A percentile compares a stretch with the other conserved stretches of the same genome.
Evolutionary conservation across 2,888 invertebrate species (phyloP).

Genomic region (Adelognathus sp.): DNA sequence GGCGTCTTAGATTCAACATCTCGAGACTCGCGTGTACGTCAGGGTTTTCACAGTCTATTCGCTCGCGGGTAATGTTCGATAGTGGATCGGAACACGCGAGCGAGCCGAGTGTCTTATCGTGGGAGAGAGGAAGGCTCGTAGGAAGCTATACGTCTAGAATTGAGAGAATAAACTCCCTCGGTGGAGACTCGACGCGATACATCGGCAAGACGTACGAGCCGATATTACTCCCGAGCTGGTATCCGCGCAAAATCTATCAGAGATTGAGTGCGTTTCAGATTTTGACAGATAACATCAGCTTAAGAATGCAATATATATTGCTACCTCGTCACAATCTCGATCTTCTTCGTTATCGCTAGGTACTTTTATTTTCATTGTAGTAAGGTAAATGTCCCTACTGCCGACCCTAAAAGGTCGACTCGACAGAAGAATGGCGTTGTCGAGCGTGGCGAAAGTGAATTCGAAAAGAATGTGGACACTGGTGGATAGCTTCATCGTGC

Average conservation of each 20-base stretch:
- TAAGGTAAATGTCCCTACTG: too few relatives aligned
- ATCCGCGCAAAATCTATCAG: not conserved
- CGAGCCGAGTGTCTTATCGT: slow-evolving; percentile 21
- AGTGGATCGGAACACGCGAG: slow-evolving; percentile 3
- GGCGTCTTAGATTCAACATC: slow-evolving; percentile 1
- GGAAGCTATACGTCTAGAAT: not conserved
- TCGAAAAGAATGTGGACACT: too few relatives aligned
- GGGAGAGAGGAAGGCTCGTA: not conserved
- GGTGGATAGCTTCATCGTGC: too few relatives aligned
- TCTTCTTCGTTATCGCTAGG: not conserved
- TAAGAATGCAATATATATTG: not conserved
- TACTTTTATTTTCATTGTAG: not conserved
- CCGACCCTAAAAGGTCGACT: too few relatives aligned
- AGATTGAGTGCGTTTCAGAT: slow-evolving; percentile 34
- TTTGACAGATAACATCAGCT: not conserved
- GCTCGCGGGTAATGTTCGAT: not conserved
- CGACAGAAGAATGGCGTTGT: too few relatives aligned
- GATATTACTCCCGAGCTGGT: slow-evolving; percentile 22
- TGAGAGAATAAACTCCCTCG: not conserved
- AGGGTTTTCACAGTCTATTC: not conserved
- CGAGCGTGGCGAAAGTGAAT: too few relatives aligned
- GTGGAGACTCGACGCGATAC: slow-evolving; percentile 3
- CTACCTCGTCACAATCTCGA: not conserved
- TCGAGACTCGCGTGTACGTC: slow-evolving; percentile 20
- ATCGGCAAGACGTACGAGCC: slow-evolving; percentile 30